These are phyloP conservation scores for Calonectris borealis DNA, from an alignment of 2,113 vertebrate genomes.

Conservation along the genomic window DNA sequence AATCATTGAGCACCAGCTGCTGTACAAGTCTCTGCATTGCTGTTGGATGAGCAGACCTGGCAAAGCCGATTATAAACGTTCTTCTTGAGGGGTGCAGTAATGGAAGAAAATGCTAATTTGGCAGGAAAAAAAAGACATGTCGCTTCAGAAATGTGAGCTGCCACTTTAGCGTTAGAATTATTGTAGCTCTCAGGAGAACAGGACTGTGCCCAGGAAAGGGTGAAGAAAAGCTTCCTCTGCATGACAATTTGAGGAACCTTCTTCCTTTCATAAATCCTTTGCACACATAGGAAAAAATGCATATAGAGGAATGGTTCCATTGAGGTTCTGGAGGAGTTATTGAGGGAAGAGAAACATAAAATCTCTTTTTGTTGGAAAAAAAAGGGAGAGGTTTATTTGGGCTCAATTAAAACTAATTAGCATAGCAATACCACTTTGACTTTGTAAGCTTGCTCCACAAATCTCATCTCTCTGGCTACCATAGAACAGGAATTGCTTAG, in stretches of 20 bases:
- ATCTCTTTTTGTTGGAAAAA: background rate
- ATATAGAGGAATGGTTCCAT: background rate
- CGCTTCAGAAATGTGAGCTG: background rate
- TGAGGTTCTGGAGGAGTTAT: background rate
- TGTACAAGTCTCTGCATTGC: background rate
- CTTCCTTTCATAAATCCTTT: background rate
- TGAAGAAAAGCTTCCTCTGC: background rate
- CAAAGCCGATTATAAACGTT: background rate
- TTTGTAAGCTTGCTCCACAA: background rate
- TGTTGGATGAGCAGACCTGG: background rate
- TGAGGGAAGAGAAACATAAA: background rate
- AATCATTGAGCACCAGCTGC: background rate
- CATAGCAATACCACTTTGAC: background rate
- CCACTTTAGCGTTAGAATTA: background rate
- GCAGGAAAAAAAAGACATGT: background rate
- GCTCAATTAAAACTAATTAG: background rate
- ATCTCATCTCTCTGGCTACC: background rate
- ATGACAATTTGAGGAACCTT: background rate
- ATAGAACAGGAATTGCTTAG: no score
- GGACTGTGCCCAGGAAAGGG: background rate
- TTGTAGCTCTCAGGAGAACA: background rate
- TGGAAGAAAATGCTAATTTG: background rate
- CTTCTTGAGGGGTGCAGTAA: background rate
- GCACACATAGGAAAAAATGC: background rate
- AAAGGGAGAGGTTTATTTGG: background rate